Evolutionary conservation across 2,113 vertebrate genomes (phyloP), one percentile per base, ranked within the genome.

Genomic region (Ammospiza caudacuta): DNA sequence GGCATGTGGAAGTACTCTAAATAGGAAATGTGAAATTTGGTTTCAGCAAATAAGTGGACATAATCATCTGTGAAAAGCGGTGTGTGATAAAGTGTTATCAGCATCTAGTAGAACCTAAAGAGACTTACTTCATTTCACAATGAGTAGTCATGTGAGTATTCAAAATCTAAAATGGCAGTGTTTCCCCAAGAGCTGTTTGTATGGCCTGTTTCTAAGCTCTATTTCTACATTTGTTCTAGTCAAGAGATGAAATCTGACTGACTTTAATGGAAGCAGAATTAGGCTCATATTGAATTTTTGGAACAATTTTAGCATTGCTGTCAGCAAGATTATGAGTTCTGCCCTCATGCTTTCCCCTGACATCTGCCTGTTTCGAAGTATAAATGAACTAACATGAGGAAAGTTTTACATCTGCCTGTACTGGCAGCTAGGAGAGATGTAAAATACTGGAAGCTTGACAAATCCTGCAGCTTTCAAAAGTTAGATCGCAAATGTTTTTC

Each of bases 391-490:
- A 76, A 69, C 9, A 72, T 64, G 41, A 92, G 57, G 54, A 90
- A 88, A 80, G 81, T 47, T 96, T 94, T 96, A 68, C 63, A 93
- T 94, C 90, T 95, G 94, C 62, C 39, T 90, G 19, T 92, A 61
- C 25, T 94, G 79, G 72, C 94, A 96, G 39, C 64, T 72, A 47
- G 79, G 55, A 95, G 76, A 74, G 52, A 82, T 11, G 66, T 73
- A 39, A 89, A 93, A 72, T 64, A 77, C 28, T 95, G 95, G 86
- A 97, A 94, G 25, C 25, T 47, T 95, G 88, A 94, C 90, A 97
- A 96, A 91, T 39, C 25, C 46, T 90, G 62, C 58, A 74, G 83
- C 84, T 95, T 96, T 92, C 54, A 83, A 81, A 94, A 89, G 49
- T 73, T 82, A 83, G 12, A 67, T 47, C 79, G 51, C 33, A 73